Conservation (phyloP, 2,888 invertebrate species). For the Slavum lentiscoides region DNA sequence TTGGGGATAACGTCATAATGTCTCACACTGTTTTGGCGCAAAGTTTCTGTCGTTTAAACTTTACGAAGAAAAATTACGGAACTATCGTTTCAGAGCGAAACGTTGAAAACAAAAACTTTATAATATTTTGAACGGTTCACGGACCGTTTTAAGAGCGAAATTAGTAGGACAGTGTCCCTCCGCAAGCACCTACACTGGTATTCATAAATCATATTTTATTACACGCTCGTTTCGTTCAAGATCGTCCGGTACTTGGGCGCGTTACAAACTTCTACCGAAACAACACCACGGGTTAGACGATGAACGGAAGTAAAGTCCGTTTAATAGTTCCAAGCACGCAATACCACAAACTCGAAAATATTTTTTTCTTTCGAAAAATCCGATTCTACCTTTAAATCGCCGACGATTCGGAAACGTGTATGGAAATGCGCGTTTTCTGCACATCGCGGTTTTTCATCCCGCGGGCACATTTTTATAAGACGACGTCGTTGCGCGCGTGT, state of each 20-base stretch:
- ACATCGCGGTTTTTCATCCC: too few relatives aligned
- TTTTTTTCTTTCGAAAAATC: too few relatives aligned
- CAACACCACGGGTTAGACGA: too few relatives aligned
- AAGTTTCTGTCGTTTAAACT: slow-evolving; percentile 26
- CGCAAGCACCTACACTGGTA: background rate
- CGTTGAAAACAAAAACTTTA: slow-evolving; percentile 11
- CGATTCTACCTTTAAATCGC: too few relatives aligned
- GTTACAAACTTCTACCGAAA: background rate
- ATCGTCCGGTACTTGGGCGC: background rate
- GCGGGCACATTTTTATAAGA: too few relatives aligned
- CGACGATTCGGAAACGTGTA: too few relatives aligned
- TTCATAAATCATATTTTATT: slow-evolving; percentile 26
- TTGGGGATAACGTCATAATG: background rate
- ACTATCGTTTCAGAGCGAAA: background rate
- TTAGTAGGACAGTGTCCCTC: background rate
- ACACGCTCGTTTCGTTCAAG: background rate
- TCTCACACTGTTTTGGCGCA: background rate
- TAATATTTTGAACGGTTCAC: slow-evolving; percentile 7
- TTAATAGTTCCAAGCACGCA: too few relatives aligned
- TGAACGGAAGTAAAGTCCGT: too few relatives aligned
- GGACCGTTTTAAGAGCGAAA: slow-evolving; percentile 20
- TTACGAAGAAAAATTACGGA: slow-evolving; percentile 16
- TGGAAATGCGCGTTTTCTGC: too few relatives aligned
- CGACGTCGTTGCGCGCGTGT: too few relatives aligned
- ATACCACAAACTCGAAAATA: too few relatives aligned